phyloP scores from a whole-genome alignment of 1,140 invertebrate species.

The Zaprionus africanus region DNA sequence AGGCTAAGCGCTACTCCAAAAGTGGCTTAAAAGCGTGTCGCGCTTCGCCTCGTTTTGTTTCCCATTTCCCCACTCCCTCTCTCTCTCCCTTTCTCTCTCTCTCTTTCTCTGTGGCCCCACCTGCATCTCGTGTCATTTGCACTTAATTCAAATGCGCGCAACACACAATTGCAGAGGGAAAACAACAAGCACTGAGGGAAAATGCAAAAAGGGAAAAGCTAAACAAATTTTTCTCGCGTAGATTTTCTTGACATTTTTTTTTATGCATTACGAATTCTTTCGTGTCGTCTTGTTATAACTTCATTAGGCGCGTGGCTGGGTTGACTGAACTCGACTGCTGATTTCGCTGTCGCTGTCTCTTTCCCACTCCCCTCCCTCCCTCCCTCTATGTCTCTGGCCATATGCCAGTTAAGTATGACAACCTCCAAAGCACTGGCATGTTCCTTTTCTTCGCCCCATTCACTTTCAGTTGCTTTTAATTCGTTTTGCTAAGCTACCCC shows the following conservation, averaged over 20 bases:
- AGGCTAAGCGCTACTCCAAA: constrained; percentile 61
- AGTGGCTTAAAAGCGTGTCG: constrained; percentile 80
- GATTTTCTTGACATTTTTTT: constrained; percentile 25
- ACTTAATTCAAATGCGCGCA: constrained; percentile 84
- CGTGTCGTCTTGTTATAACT: constrained; percentile 56
- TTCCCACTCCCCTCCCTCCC: not conserved
- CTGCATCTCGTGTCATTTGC: constrained; percentile 80
- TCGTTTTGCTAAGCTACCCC: constrained; percentile 39
- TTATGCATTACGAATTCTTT: not conserved
- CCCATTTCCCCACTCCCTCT: not conserved
- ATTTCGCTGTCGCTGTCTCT: not conserved
- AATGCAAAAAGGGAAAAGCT: constrained; percentile 17
- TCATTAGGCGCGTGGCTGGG: constrained; percentile 59
- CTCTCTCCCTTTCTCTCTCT: not conserved
- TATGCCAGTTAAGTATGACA: constrained; percentile 25
- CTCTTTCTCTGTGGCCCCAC: constrained; percentile 9
- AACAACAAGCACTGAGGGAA: constrained; percentile 19
- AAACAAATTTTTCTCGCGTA: constrained; percentile 22
- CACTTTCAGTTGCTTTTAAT: constrained; percentile 68
- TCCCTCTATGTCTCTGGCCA: constrained; percentile 3
- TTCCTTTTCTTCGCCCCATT: constrained; percentile 40
- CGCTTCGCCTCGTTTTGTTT: not conserved
- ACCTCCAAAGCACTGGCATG: not conserved
- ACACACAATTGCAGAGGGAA: constrained; percentile 78
- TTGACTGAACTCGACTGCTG: not conserved